Conservation (phyloP, 2,888 invertebrate genomes). For the Andricus curvator region DNA sequence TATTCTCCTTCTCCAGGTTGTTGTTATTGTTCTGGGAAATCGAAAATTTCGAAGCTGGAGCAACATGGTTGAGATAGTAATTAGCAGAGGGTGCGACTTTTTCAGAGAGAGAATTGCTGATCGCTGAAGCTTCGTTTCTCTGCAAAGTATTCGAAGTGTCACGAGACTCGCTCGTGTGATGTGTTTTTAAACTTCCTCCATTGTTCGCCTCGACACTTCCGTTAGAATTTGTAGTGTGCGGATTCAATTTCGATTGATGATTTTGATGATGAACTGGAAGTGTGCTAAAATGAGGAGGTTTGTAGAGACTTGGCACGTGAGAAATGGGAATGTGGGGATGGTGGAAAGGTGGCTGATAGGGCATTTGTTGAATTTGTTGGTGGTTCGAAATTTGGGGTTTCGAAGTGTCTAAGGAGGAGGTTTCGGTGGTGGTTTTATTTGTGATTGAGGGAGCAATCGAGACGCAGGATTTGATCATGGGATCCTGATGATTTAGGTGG, state of each 20-base stretch:
- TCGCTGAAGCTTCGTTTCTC: conserved; percentile 42
- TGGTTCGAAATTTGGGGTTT: conserved; percentile 45
- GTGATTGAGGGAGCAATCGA: conserved; percentile 37
- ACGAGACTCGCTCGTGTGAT: conserved; percentile 54
- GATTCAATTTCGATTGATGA: conserved; percentile 45
- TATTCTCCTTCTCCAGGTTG: conserved; percentile 32
- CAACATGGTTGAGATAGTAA: conserved; percentile 27
- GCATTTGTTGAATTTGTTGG: conserved; percentile 57
- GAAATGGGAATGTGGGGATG: conserved; percentile 70
- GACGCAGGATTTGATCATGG: conserved; percentile 56
- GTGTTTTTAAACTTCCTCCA: conserved; percentile 43
- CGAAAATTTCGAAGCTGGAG: not conserved
- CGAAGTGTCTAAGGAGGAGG: conserved; percentile 28
- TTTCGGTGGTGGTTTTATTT: conserved; percentile 28
- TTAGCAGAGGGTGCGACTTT: conserved; percentile 57
- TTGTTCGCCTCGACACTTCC: conserved; percentile 43
- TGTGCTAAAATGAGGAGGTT: conserved; percentile 65
- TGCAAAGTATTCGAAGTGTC: conserved; percentile 44
- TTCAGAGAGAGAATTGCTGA: conserved; percentile 30
- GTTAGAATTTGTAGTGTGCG: conserved; percentile 38
- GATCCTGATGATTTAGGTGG: conserved; percentile 67
- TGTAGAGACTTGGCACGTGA: conserved; percentile 68
- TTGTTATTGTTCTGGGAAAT: conserved; percentile 32
- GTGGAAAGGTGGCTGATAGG: conserved; percentile 67
- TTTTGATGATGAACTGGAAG: conserved; percentile 51